Evolutionary conservation across 2,797 vertebrate species (phyloP).

Genomic region (Taeniopygia guttata): DNA sequence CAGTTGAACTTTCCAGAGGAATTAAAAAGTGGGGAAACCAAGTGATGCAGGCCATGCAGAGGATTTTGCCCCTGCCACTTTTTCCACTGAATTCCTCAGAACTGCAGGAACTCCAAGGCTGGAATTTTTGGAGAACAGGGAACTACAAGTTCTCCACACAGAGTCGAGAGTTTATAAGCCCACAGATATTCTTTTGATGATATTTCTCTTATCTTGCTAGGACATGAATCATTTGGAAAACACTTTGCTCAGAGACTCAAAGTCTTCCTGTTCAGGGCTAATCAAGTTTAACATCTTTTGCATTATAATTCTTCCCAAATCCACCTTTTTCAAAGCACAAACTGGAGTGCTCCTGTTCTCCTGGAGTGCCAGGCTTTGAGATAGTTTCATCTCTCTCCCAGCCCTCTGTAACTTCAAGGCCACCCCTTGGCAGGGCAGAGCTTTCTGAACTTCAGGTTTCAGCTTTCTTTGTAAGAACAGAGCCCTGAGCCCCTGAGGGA

Average conservation of each 20-base stretch:
- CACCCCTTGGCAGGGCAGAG: neutral
- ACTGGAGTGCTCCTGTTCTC: neutral
- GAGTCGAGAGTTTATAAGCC: neutral
- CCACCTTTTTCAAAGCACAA: neutral
- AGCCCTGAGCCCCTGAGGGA: neutral
- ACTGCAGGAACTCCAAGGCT: neutral
- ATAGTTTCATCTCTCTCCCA: neutral
- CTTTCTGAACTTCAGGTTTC: neutral
- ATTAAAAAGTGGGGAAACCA: neutral
- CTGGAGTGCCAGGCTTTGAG: neutral
- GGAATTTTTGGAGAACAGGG: neutral
- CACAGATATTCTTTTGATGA: constrained; percentile 36
- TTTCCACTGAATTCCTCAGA: neutral
- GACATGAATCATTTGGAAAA: neutral
- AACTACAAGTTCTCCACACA: neutral
- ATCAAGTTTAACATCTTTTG: neutral
- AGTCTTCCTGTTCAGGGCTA: neutral
- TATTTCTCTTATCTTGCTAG: constrained; percentile 42
- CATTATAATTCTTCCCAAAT: constrained; percentile 13
- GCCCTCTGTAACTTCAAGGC: neutral
- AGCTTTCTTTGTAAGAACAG: neutral
- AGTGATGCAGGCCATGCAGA: neutral
- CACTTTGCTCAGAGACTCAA: neutral
- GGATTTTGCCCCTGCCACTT: neutral
- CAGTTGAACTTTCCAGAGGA: neutral